Base-by-base conservation (phyloP, 1,140 invertebrate species). In the Drosophila setifemur region DNA sequence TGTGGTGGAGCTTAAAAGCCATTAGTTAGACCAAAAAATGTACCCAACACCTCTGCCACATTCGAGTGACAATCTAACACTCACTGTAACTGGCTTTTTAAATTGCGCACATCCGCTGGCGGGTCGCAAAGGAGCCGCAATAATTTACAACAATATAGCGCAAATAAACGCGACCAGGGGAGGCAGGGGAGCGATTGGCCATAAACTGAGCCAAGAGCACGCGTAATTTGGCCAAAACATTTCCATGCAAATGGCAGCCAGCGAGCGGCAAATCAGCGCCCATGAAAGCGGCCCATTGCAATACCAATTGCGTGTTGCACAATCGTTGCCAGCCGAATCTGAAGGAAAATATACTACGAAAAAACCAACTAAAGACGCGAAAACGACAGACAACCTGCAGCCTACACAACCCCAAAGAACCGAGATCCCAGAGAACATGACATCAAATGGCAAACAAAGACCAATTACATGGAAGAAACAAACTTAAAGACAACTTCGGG, bases 371-470 rank as follows among this genome's bases (percentile, higher is more conserved):
- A 54, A 61, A 60, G 35, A 31, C 35, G 28, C 18, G 42, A n/a
- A 57, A 37, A 52, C 61, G 48, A 28, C 49, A 75, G 63, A 40
- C 52, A 81, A 74, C 76, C 71, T 69, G 50, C 73, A 53, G 57
- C 79, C 74, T 74, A 83, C 78, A 79, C 78, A 79, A 4, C 29
- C 12, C 18, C 39, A 25, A 44, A 73, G 74, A 69, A 37, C 45
- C 31, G 8, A 64, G 54, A 63, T 45, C 39, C 64, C 35, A 70
- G 54, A 74, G 81, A 83, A 83, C 78, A 83, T 83, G 78, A 83
- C 78, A 83, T 74, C 78, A 79, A 83, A 83, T 57, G 81, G 78
- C 81, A 83, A 83, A 83, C 78, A 83, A 83, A 86, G 81, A 74
- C 69, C 78, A 83, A 83, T 83, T 83, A 83, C 78, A 82, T 71